Base-by-base conservation (phyloP, 2,113 vertebrate species). In the Indri indri region DNA sequence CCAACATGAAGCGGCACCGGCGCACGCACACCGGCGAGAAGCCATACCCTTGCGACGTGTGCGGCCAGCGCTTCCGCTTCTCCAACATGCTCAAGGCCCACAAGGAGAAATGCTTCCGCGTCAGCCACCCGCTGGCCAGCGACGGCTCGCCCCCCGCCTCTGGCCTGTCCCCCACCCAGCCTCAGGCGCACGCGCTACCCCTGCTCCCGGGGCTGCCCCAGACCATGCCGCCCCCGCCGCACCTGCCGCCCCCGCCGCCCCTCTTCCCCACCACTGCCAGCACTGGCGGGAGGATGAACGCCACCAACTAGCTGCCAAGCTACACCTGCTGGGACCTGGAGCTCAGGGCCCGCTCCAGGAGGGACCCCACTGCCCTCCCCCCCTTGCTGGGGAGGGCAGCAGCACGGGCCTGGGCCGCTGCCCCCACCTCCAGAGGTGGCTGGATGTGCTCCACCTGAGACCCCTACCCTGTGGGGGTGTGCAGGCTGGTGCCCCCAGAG, bases 81-180 rank as follows among this genome's bases (percentile, higher is more conserved):
- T 99, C 99, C 98, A 99, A 99, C 99, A 99, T 99, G 99, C 99
- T 99, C 94, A 99, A 99, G 97, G 99, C 99, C 4, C 99, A 99
- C 99, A 99, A 99, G 97, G 99, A 99, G 98, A 99, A 99, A 79
- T 99, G 99, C 97, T 99, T 99, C 98, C 99, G 99, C 2, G 98
- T 99, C 98, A 99, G 99, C 98, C 99, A 99, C 98, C 98, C 99
- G 2, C 95, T 99, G 97, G 98, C 99, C 13, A 10, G 98, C 7
- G 98, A 99, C 61, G 91, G 96, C n/a, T 34, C 98, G 0, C 73
- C 93, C 17, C 52, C 82, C 1, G 95, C 97, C 57, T 89, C 98
- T 0, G 97, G 98, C 25, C 98, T 98, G 76, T 93, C 98, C 40
- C 96, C 98, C 6, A 57, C 96, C 11, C 97, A 97, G 3, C 98